Evolutionary conservation across 2,113 vertebrate genomes (phyloP).

Genomic region (Chroicocephalus ridibundus): DNA sequence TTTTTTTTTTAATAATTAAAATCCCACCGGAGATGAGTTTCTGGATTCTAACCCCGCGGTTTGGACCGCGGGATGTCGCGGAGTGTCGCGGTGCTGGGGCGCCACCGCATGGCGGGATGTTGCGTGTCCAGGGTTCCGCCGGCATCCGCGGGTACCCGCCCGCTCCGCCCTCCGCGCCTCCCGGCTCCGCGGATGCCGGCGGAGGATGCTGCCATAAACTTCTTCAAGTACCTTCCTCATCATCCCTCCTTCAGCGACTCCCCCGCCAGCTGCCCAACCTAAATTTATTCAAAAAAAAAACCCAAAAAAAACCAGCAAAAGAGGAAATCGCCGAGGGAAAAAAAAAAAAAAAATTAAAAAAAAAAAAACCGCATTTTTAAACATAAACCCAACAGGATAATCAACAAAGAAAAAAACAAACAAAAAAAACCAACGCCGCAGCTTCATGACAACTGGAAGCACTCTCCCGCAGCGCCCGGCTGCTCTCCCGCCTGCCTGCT

Average conservation of each 20-base stretch:
- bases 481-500: background rate
- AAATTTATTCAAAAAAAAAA: background rate
- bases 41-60: fast-evolving
- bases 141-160: no score
- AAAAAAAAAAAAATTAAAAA: background rate
- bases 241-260: background rate
- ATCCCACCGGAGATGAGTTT: fast-evolving
- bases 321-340: background rate
- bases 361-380: background rate
- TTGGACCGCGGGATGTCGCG: background rate
- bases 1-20: no score
- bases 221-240: background rate
- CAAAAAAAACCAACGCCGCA: background rate
- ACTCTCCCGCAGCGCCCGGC: background rate
- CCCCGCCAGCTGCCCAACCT: background rate
- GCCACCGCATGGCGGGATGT: slow-evolving; percentile 63
- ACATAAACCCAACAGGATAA: background rate
- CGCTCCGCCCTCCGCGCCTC: no score
- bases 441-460: background rate
- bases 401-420: background rate
- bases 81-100: background rate
- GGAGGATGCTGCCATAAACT: background rate
- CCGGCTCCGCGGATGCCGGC: no score
- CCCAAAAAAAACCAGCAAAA: background rate
- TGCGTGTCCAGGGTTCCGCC: background rate